Percentiles rank a stretch among this genome's conserved stretches.
Conservation (phyloP, 1,140 invertebrate species). For the Bilobella aurantiaca region DNA sequence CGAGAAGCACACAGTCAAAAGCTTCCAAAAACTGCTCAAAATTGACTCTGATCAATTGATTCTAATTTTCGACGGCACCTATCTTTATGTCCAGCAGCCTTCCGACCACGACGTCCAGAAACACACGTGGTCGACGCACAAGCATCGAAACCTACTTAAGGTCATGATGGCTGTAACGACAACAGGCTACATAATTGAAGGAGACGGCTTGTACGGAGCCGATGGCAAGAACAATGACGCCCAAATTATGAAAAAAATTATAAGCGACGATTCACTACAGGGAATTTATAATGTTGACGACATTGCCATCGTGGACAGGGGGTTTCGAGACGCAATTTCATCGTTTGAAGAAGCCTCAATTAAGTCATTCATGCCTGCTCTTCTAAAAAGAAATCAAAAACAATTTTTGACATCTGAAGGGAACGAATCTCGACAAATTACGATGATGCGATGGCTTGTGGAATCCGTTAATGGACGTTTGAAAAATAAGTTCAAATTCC, state of each 20-base stretch:
- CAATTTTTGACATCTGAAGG: conserved; percentile 38
- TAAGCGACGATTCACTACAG: not conserved
- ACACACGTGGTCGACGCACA: conserved; percentile 14
- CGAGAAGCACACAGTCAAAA: too few species aligned
- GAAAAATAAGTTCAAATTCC: conserved; percentile 20
- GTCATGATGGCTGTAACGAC: not conserved
- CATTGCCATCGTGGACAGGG: conserved; percentile 9
- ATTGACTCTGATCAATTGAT: too few species aligned
- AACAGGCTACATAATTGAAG: conserved; percentile 16
- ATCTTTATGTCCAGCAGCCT: conserved; percentile 13
- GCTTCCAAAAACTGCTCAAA: too few species aligned
- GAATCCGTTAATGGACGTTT: conserved; percentile 38
- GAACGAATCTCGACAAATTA: conserved; percentile 37
- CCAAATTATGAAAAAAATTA: not conserved
- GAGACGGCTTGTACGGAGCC: not conserved
- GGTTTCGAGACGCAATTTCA: conserved; percentile 6
- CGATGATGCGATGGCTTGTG: conserved; percentile 39
- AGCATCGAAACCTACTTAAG: conserved; percentile 9
- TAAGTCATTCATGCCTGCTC: conserved; percentile 31
- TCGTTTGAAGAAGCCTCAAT: not conserved
- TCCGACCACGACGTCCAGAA: not conserved
- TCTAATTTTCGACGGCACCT: conserved; percentile 25
- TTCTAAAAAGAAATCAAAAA: conserved; percentile 35
- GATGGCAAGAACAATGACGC: conserved; percentile 21
- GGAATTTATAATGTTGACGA: conserved; percentile 3